These are phyloP conservation scores for Premnoplex brunnescens DNA, from an alignment of 2,797 vertebrate genomes.

Conservation along the genomic window DNA sequence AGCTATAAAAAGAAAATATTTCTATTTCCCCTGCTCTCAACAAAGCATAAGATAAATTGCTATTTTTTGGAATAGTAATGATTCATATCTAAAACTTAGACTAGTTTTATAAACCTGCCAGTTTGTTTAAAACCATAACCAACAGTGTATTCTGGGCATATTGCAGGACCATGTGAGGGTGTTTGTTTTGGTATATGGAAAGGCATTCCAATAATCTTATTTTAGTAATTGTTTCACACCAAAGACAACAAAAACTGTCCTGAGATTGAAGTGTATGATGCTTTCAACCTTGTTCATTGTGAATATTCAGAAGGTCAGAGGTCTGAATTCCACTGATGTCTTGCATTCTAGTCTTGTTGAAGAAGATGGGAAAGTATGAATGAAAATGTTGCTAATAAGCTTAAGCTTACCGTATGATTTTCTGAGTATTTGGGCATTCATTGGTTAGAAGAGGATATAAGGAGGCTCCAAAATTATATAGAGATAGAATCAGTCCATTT, in stretches of 20 bases:
- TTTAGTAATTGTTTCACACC: constrained; percentile 39
- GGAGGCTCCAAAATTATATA: background rate
- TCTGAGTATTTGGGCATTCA: background rate
- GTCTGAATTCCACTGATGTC: constrained; percentile 61
- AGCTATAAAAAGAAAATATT: background rate
- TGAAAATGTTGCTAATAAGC: constrained; percentile 25
- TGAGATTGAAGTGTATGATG: constrained; percentile 6
- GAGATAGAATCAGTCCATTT: background rate
- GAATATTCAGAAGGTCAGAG: constrained; percentile 48
- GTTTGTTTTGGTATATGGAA: background rate
- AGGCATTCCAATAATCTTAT: constrained; percentile 51
- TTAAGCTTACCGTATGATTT: background rate
- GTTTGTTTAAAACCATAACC: background rate
- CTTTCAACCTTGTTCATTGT: constrained; percentile 35
- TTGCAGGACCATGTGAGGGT: background rate
- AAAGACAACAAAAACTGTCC: constrained; percentile 54
- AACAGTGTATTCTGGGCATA: background rate
- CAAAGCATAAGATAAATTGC: background rate
- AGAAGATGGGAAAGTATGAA: constrained; percentile 51
- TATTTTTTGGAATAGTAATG: background rate
- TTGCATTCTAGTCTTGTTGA: constrained; percentile 37
- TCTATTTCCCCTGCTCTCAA: background rate
- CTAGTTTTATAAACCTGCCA: background rate
- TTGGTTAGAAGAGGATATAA: background rate
- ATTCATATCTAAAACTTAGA: background rate